Evolutionary conservation across 2,888 invertebrate species (phyloP), one percentile per base, ranked within the genome.

Genomic region (Ryuthela nishihirai): DNA sequence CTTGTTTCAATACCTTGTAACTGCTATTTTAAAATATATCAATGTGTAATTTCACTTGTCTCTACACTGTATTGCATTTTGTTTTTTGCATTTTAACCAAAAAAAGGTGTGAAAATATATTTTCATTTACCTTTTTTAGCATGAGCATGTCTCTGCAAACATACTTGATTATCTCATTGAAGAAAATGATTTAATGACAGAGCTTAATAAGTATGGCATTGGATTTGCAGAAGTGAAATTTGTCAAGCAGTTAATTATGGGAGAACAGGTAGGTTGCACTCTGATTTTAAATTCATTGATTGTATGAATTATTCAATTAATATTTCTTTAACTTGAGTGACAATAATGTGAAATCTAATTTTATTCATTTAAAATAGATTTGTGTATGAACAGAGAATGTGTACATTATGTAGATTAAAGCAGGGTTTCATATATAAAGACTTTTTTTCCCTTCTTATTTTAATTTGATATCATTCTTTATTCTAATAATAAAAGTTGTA

Each of bases 131-230:
- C 12, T 48, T 49, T 70, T 73, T 25, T 67, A 80, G 78, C 81
- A 81, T 70, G 81, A 81, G 70, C 66, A 72, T n/a, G 72, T 71
- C 9, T 80, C 80, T 1, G 67, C 73, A 6, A 55, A 65, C 43
- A 76, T 81, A 73, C 72, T 81, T 60, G 72, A 77, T 35, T 69
- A 76, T 55, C 65, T 81, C 46, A 62, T 79, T 20, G 66, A 73
- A 42, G 70, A 71, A 3, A 76, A 77, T 59, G 49, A 71, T 7
- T 69, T 77, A 45, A 65, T 63, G 49, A 58, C 64, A 6, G 66
- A 56, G 36, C 73, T 78, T 54, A 45, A 67, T 12, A 55, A 68
- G 20, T 72, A 70, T 54, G 70, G 70, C 2, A 68, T 75, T 34
- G 60, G 54, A 20, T 71, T 72, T 0, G 55, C 56, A 1, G 76